These are phyloP conservation scores for Cettia cetti DNA, from an alignment of 2,113 vertebrate genomes.

Conservation along the genomic window DNA sequence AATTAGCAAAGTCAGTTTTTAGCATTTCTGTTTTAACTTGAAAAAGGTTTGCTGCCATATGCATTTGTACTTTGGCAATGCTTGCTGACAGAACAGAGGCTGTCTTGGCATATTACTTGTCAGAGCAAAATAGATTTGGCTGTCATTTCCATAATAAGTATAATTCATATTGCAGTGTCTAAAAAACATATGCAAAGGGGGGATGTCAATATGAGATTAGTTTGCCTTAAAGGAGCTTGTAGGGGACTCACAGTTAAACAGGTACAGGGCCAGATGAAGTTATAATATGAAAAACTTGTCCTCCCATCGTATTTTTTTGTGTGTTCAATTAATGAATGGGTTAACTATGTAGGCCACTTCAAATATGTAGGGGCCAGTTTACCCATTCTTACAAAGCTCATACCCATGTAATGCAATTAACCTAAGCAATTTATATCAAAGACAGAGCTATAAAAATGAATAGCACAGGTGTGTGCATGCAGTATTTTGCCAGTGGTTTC, in stretches of 20 bases:
- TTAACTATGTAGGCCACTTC: background rate
- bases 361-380: background rate
- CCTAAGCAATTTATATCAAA: background rate
- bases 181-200: conserved; percentile 37
- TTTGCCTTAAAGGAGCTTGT: background rate
- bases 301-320: background rate
- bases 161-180: conserved; percentile 52
- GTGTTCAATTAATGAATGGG: background rate
- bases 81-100: conserved; percentile 50
- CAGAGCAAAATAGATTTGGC: conserved; percentile 53
- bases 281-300: conserved; percentile 1
- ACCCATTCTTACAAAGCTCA: background rate
- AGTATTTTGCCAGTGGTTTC: background rate
- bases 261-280: conserved; percentile 47
- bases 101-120: conserved; percentile 58
- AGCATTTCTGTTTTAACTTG: conserved; percentile 55
- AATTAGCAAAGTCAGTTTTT: conserved; percentile 64
- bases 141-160: conserved; percentile 54
- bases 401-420: background rate
- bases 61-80: conserved; percentile 61
- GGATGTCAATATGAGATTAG: background rate
- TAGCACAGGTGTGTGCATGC: background rate
- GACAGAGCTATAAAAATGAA: background rate
- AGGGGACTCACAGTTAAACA: background rate
- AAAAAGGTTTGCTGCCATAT: conserved; percentile 52